Evolutionary conservation across 2,888 invertebrate genomes (phyloP).

Genomic region (Hemistola chrysoprasaria): DNA sequence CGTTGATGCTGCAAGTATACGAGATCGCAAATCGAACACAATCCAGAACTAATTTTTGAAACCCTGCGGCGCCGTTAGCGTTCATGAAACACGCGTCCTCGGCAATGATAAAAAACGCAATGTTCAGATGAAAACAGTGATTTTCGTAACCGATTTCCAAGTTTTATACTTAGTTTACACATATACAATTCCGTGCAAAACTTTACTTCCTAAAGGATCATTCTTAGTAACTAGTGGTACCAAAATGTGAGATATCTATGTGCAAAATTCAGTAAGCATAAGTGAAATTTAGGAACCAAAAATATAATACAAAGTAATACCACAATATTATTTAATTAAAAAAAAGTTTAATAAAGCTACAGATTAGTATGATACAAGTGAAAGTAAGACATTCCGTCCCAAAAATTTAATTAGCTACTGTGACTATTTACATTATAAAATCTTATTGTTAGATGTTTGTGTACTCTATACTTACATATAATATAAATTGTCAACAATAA

Average conservation of each 20-base stretch:
- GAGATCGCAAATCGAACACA: too few species aligned
- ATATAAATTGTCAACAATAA: not conserved
- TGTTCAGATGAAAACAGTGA: too few species aligned
- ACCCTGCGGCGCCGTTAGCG: too few species aligned
- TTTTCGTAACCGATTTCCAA: too few species aligned
- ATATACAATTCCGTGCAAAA: too few species aligned
- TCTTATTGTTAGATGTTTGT: slow-evolving; percentile 13
- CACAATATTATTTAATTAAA: slow-evolving; percentile 31
- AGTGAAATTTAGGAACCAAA: slow-evolving; percentile 45
- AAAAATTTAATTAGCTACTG: slow-evolving; percentile 28
- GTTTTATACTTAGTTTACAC: too few species aligned
- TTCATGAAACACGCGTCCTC: too few species aligned
- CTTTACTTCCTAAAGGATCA: too few species aligned
- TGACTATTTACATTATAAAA: slow-evolving; percentile 24
- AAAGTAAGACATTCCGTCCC: slow-evolving; percentile 36
- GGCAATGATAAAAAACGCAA: too few species aligned
- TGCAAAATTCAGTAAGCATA: slow-evolving; percentile 10
- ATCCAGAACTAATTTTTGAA: too few species aligned
- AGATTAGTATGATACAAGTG: slow-evolving; percentile 47
- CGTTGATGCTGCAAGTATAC: too few species aligned
- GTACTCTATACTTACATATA: not conserved
- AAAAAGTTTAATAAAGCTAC: slow-evolving; percentile 42
- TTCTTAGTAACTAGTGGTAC: too few species aligned
- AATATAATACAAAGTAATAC: slow-evolving; percentile 32
- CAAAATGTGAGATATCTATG: slow-evolving; percentile 13